A percentile compares a stretch with the other conserved stretches of the same genome.
phyloP scores from a whole-genome alignment of 2,113 vertebrate species.

The Condylura cristata region DNA sequence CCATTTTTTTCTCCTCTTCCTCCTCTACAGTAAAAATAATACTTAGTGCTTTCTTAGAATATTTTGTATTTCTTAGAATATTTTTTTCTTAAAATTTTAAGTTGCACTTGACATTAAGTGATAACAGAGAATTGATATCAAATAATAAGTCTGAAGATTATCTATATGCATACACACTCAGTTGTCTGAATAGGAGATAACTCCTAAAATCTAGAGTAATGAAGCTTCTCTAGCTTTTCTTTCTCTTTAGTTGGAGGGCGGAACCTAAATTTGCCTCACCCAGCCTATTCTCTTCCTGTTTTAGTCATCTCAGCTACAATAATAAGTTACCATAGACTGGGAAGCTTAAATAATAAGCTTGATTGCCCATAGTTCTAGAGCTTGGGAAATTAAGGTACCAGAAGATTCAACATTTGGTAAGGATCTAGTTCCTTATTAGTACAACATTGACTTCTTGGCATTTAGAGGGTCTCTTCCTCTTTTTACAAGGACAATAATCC shows the following conservation, averaged over 20 bases:
- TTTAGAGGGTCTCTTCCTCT: neutral
- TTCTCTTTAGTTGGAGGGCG: neutral
- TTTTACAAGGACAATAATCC: neutral
- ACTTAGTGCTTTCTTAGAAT: neutral
- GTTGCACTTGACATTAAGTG: conserved; percentile 44
- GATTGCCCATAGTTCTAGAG: neutral
- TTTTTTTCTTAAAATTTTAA: neutral
- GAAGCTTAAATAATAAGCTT: neutral
- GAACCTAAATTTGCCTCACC: neutral
- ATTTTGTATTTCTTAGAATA: conserved; percentile 39
- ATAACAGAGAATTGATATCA: neutral
- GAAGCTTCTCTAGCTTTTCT: neutral
- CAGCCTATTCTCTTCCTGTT: neutral
- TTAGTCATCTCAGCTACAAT: neutral
- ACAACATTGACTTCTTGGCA: neutral
- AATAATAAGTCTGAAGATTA: neutral
- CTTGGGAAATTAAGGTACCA: neutral
- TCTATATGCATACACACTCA: neutral
- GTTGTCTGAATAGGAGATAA: neutral
- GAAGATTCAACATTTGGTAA: neutral
- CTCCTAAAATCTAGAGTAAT: neutral
- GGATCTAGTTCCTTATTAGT: neutral
- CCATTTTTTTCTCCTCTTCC: neutral
- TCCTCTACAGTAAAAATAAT: neutral
- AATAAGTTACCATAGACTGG: neutral